These are phyloP conservation scores for Chionoecetes opilio DNA, from an alignment of 1,140 invertebrate genomes.

Conservation along the genomic window DNA sequence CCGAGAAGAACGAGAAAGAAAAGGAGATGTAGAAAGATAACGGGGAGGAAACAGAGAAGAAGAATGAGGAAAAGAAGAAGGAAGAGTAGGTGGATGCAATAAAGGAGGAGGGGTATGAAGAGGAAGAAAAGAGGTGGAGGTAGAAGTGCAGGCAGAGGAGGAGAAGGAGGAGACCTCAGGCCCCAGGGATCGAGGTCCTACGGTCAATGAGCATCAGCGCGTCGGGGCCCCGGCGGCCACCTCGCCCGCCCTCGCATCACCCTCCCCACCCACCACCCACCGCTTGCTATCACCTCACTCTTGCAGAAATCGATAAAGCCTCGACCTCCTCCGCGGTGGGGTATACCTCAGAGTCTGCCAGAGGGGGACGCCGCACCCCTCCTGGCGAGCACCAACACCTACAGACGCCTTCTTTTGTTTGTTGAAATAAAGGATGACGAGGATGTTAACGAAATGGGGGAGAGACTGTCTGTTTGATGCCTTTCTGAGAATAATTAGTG, in stretches of 20 bases:
- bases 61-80: not conserved
- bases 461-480: no score
- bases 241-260: not conserved
- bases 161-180: not conserved
- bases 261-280: not conserved
- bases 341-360: not conserved
- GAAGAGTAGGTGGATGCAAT: not conserved
- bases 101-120: not conserved
- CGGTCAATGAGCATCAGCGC: not conserved
- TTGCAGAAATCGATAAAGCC: slow-evolving; percentile 16
- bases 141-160: not conserved
- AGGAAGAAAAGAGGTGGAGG: not conserved
- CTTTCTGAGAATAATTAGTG: not conserved
- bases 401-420: not conserved
- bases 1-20: not conserved
- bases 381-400: not conserved
- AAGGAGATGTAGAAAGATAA: not conserved
- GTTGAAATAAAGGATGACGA: not conserved
- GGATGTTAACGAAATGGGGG: not conserved
- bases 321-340: slow-evolving; percentile 1
- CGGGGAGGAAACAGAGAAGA: not conserved
- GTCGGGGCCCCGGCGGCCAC: not conserved
- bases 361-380: not conserved
- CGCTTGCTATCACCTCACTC: slow-evolving; percentile 23
- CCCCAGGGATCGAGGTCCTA: not conserved